Percentiles rank a stretch among this genome's conserved stretches.
Evolutionary conservation across 92 coral and sea anemone species (phyloP).

Genomic region (Galaxea fascicularis): DNA sequence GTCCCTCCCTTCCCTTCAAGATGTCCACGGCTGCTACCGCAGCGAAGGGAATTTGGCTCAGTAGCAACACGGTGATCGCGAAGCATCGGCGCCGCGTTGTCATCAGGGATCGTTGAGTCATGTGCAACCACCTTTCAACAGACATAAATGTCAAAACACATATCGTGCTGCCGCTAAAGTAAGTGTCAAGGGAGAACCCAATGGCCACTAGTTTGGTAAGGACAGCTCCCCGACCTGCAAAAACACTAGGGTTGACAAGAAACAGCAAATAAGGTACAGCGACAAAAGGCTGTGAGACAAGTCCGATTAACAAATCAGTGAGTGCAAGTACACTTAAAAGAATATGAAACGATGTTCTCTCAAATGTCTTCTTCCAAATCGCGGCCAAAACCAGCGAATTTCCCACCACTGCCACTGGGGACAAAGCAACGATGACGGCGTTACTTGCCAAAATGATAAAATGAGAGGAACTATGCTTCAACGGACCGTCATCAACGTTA

Average conservation of each 20-base stretch:
- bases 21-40: background rate
- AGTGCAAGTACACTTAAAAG: constrained; percentile 9
- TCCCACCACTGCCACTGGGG: constrained; percentile 32
- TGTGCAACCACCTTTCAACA: constrained; percentile 8
- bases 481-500: background rate
- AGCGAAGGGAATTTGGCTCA: background rate
- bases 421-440: constrained; percentile 11
- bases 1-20: too few relatives aligned
- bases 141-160: background rate
- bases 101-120: background rate
- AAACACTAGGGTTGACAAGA: background rate
- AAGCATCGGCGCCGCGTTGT: background rate
- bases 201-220: background rate
- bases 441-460: background rate
- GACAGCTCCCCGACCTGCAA: too few relatives aligned
- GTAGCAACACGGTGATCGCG: background rate
- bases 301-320: constrained; percentile 13
- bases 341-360: constrained; percentile 1
- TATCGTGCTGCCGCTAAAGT: too few relatives aligned
- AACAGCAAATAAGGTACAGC: background rate
- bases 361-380: constrained; percentile 12
- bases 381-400: constrained; percentile 25
- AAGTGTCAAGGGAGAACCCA: background rate
- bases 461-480: background rate
- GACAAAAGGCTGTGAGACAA: background rate